Base-by-base conservation (phyloP, 2,888 invertebrate genomes). In the Pyrocoelia pectoralis region DNA sequence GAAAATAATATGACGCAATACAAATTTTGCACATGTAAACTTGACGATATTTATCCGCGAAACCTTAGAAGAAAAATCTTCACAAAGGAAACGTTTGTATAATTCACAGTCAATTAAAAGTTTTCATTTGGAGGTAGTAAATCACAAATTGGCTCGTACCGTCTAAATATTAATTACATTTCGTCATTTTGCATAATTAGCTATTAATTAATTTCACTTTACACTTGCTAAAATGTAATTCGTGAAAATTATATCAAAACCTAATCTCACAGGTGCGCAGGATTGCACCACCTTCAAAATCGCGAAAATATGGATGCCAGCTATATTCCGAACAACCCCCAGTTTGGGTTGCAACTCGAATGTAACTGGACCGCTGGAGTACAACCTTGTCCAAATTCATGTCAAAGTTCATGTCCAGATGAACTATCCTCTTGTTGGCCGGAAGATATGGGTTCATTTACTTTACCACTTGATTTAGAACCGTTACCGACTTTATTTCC, bases 401-500 rank as follows among this genome's bases (percentile, higher is more conserved):
- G 65, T 56, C 69, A 60, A 62, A 83, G 80, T 80, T 76, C 80
- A 78, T 75, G 79, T 79, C 76, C 75, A 68, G 80, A 81, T 77
- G 85, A 84, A 48, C 65, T 78, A 14, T 77, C 78, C 9, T 74
- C 77, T 55, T 77, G 77, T 66, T 77, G 79, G 77, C 76, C 79
- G 66, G 93, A 93, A 81, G 93, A 93, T 81, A 93, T 93, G 88
- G 92, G 91, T 56, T 91, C 93, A 33, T 94, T 94, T 82, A 90
- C 93, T 0, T 81, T 95, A 72, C 92, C 94, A 17, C 87, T 95
- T 72, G 95, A 95, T 77, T 84, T 95, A 77, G 95, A 96, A 76
- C 94, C 94, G 5, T 80, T 95, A 70, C 93, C 95, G 0, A 91
- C 90, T 61, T 87, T 95, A 56, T 94, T 95, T 74, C 91, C 94